Percentiles rank a stretch among this genome's conserved stretches.
These are phyloP conservation scores for Lagorchestes hirsutus DNA, from an alignment of 2,797 vertebrate genomes.

Conservation along the genomic window DNA sequence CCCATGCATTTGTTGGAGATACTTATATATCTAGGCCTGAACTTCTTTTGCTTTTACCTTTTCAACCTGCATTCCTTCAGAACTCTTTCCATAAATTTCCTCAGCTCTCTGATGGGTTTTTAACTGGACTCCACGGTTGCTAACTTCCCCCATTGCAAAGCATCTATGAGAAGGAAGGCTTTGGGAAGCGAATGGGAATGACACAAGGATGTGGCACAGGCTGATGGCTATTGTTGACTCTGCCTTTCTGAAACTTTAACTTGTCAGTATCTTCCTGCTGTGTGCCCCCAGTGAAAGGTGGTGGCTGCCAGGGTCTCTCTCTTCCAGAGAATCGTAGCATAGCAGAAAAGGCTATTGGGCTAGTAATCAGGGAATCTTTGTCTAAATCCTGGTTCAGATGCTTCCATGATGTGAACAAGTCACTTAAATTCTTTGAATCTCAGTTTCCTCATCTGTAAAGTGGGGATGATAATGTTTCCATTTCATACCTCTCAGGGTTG, in stretches of 20 bases:
- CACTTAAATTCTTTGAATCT: not conserved
- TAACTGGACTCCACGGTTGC: not conserved
- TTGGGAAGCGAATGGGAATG: constrained; percentile 1
- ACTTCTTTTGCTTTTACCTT: not conserved
- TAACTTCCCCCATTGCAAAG: not conserved
- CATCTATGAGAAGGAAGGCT: not conserved
- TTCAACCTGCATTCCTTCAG: constrained; percentile 17
- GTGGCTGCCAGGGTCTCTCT: not conserved
- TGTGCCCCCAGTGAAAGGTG: not conserved
- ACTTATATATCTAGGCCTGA: not conserved
- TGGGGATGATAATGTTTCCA: not conserved
- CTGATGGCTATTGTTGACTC: not conserved
- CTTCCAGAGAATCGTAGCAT: not conserved
- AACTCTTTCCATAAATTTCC: not conserved
- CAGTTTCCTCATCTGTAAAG: not conserved
- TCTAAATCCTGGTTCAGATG: not conserved
- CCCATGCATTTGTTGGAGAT: not conserved
- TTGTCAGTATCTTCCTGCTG: not conserved
- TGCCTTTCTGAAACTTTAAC: not conserved
- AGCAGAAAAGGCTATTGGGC: not conserved
- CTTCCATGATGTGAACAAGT: not conserved
- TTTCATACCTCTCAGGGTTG: not conserved
- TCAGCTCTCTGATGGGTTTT: not conserved
- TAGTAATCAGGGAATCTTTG: not conserved
- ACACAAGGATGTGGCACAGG: not conserved